Evolutionary conservation across 2,113 vertebrate genomes (phyloP).

Genomic region (Beaufortia kweichowensis): DNA sequence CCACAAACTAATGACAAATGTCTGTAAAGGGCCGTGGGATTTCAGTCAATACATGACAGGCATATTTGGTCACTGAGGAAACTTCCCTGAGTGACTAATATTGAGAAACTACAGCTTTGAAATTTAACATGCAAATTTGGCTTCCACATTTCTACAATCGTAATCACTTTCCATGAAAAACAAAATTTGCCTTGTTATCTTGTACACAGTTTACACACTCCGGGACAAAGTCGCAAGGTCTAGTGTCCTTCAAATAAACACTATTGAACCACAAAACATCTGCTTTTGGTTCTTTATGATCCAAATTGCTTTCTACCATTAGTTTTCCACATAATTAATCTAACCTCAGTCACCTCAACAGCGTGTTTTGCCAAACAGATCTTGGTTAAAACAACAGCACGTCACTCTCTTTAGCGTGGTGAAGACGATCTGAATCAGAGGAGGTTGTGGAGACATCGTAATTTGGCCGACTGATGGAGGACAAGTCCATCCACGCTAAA

Average conservation of each 20-base stretch:
- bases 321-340: background rate
- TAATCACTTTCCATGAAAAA: conserved; percentile 8
- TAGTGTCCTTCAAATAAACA: background rate
- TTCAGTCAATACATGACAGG: conserved; percentile 22
- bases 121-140: background rate
- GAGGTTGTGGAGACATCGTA: background rate
- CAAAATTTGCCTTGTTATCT: background rate
- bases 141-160: too few species aligned
- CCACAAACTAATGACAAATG: conserved; percentile 31
- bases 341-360: background rate
- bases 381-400: background rate
- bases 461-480: background rate
- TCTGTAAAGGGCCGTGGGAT: background rate
- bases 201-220: background rate
- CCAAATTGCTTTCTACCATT: background rate
- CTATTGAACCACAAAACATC: background rate
- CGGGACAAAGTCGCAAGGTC: background rate
- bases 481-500: background rate
- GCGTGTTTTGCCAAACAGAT: background rate
- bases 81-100: conserved; percentile 33
- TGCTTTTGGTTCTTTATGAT: background rate
- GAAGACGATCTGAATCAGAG: background rate
- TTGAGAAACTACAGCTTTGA: background rate
- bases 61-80: background rate
- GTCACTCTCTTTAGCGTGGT: too few species aligned